Evolutionary conservation across 2,797 vertebrate species (phyloP), one percentile per base, ranked within the genome.

Genomic region (Parauchenoglanis punctatus): DNA sequence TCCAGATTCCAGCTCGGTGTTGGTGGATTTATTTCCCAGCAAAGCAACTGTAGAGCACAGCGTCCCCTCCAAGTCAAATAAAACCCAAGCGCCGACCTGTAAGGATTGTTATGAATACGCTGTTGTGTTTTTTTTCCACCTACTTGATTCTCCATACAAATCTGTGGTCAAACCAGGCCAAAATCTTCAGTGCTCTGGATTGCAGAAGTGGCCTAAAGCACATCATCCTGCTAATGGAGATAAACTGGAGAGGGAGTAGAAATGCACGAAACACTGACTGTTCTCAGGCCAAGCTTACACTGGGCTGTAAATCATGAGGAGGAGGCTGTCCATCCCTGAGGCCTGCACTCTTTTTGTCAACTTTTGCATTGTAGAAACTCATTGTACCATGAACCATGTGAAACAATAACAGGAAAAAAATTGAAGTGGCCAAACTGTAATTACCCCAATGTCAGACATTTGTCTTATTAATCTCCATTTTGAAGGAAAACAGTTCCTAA

Each of bases 151-250:
- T 35, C 12, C 31, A 40, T 58, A 23, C 31, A 59, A 40, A 35
- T 80, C 35, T 12, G 15, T 68, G 63, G 58, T 28, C 11, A 63
- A 65, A 46, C 1, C 78, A 40, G 15, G 56, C 31, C 78, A 44
- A 46, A 83, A 52, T 83, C 40, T 44, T 49, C 40, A n/a, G 15
- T n/a, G 59, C 15, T 65, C 59, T 28, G 80, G 80, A 65, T 67
- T 67, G 44, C 44, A 82, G 59, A 67, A 49, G 61, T 52, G 54
- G 83, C 54, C 68, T n/a, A 23, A 44, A 75, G 54, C 28, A 72
- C 31, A 44, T 46, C 25, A 3, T 54, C 63, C 25, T 63, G n/a
- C 13, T 85, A 85, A 88, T 72, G 65, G 63, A 87, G 87, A 84
- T 80, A 68, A 87, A 80, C 35, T 81, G 58, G 20, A 63, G 23